Evolutionary conservation across 92 coral and sea anemone genomes (phyloP).

Genomic region (Pocillopora grandis): DNA sequence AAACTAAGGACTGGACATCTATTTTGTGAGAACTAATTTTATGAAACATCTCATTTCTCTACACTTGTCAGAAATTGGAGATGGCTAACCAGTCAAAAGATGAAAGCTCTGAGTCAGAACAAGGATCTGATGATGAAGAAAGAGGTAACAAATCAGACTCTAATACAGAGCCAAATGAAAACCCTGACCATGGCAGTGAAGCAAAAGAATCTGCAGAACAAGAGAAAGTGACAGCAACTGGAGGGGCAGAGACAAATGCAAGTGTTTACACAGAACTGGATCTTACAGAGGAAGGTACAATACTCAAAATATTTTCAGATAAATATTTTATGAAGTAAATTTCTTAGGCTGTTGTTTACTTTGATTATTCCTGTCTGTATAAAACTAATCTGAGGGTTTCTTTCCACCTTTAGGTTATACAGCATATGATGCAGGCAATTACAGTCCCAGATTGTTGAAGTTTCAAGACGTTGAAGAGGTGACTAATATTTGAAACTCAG

Average conservation of each 20-base stretch:
- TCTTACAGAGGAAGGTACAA: conserved; percentile 76
- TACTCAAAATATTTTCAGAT: too few relatives aligned
- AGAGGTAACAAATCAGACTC: conserved; percentile 3
- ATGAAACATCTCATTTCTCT: neutral
- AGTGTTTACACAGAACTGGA: conserved; percentile 90
- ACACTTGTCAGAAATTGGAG: conserved; percentile 48
- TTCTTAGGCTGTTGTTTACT: neutral
- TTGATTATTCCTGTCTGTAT: neutral
- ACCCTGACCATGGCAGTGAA: conserved; percentile 22
- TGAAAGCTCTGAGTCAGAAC: conserved; percentile 66
- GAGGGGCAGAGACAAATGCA: conserved; percentile 37
- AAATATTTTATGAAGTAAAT: neutral
- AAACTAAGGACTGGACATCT: too few relatives aligned
- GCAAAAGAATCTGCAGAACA: conserved; percentile 20
- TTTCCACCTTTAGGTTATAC: conserved; percentile 60
- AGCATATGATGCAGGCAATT: conserved; percentile 89
- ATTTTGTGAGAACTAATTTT: too few relatives aligned
- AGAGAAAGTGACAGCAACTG: conserved; percentile 39
- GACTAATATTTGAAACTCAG: neutral
- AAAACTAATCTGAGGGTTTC: neutral
- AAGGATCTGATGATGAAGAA: conserved; percentile 61
- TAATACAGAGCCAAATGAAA: conserved; percentile 10
- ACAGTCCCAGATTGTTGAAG: conserved; percentile 89
- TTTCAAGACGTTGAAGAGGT: conserved; percentile 90
- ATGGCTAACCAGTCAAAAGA: conserved; percentile 57